These are phyloP conservation scores for Diplosoma virens DNA, from an alignment of 23 tunicate genomes.

Conservation along the genomic window DNA sequence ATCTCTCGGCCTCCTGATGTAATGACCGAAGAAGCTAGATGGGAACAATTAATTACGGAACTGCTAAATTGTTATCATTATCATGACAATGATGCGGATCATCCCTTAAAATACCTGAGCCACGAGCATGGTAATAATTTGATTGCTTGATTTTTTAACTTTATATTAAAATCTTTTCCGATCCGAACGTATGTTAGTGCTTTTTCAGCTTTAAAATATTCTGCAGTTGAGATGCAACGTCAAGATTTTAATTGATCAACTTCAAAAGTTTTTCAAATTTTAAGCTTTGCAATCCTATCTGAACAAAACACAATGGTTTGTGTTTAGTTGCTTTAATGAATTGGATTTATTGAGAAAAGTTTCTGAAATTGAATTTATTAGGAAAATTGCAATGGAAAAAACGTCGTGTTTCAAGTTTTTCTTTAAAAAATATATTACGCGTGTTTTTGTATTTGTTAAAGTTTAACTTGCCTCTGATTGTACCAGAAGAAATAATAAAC, in stretches of 20 bases:
- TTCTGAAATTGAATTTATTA: no score
- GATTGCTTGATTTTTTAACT: neutral
- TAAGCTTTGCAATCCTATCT: no score
- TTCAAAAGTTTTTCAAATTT: no score
- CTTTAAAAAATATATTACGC: no score
- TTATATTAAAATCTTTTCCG: neutral
- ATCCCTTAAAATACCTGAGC: neutral
- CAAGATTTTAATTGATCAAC: neutral
- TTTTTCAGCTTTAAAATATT: neutral
- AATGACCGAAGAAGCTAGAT: neutral
- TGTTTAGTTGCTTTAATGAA: no score
- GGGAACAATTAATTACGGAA: conserved; percentile 1
- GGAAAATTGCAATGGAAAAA: no score
- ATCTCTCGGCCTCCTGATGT: conserved; percentile 17
- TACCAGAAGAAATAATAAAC: no score
- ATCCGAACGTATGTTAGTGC: neutral
- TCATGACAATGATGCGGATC: neutral
- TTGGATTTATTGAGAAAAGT: no score
- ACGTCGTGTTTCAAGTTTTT: no score
- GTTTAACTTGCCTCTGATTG: no score
- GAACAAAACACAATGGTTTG: no score
- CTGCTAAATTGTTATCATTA: neutral
- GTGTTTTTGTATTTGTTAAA: no score
- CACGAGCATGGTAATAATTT: neutral
- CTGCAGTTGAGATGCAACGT: neutral